phyloP scores from a whole-genome alignment of 2,797 vertebrate genomes.

The Mus caroli region DNA sequence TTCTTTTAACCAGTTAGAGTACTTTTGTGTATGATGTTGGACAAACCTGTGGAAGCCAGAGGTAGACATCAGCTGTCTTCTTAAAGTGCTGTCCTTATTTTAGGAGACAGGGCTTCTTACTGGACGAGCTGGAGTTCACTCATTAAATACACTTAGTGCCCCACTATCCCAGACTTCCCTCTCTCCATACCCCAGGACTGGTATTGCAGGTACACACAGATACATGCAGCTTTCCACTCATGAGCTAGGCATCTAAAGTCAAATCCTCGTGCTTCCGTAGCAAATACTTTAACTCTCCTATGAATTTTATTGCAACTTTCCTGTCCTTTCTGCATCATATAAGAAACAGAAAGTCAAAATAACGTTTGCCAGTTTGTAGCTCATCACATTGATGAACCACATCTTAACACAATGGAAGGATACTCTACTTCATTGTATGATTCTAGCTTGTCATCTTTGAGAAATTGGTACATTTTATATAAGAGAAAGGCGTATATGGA shows the following conservation, averaged over 20 bases:
- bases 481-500: background rate
- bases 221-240: background rate
- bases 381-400: background rate
- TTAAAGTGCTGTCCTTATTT: background rate
- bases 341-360: constrained; percentile 39
- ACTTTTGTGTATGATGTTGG: background rate
- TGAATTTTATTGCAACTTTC: background rate
- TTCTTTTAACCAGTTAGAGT: background rate
- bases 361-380: background rate
- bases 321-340: background rate
- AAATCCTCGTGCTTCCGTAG: background rate
- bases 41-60: background rate
- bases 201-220: background rate
- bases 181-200: background rate
- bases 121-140: background rate
- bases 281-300: no score
- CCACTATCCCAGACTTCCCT: background rate
- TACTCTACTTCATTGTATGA: background rate
- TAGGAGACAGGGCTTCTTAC: background rate
- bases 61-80: background rate
- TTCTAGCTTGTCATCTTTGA: background rate
- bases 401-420: background rate
- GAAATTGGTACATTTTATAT: background rate
- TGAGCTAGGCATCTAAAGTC: background rate
- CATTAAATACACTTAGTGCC: background rate